A percentile compares a stretch with the other conserved stretches of the same genome.
phyloP scores from a whole-genome alignment of 2,113 vertebrate species.

The Ochotona curzoniae region DNA sequence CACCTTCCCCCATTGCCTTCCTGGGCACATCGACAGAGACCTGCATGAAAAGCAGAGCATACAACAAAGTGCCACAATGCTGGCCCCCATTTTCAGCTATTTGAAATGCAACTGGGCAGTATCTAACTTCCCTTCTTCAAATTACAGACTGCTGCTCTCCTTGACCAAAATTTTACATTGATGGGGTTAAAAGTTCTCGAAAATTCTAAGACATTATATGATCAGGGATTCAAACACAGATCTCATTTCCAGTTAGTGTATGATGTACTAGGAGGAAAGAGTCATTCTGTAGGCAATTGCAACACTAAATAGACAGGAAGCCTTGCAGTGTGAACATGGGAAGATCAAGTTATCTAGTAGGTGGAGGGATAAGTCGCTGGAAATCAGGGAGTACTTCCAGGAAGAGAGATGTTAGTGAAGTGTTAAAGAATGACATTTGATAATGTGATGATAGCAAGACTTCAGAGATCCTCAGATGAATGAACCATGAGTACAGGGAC shows the following conservation, averaged over 20 bases:
- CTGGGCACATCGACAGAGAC: too few species aligned
- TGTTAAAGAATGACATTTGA: not conserved
- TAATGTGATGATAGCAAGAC: not conserved
- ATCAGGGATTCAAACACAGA: not conserved
- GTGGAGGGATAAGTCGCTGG: not conserved
- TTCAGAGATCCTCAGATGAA: not conserved
- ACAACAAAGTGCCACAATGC: too few species aligned
- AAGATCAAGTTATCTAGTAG: not conserved
- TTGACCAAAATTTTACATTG: slow-evolving; percentile 37
- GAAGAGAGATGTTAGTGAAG: not conserved
- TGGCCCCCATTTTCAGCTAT: not conserved
- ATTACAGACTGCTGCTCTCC: not conserved
- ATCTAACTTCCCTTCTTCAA: slow-evolving; percentile 6
- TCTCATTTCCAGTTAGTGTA: not conserved
- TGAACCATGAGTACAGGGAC: not conserved
- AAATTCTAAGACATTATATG: not conserved
- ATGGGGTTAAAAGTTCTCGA: not conserved
- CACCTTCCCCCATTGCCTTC: too few species aligned
- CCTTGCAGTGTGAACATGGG: not conserved
- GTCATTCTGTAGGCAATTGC: not conserved
- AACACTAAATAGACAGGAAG: not conserved
- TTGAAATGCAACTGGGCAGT: not conserved
- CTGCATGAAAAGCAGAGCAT: too few species aligned
- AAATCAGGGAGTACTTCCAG: slow-evolving; percentile 13
- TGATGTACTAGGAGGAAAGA: slow-evolving; percentile 1